phyloP scores from a whole-genome alignment of 2,888 invertebrate genomes.

The Polymixis lichenea region DNA sequence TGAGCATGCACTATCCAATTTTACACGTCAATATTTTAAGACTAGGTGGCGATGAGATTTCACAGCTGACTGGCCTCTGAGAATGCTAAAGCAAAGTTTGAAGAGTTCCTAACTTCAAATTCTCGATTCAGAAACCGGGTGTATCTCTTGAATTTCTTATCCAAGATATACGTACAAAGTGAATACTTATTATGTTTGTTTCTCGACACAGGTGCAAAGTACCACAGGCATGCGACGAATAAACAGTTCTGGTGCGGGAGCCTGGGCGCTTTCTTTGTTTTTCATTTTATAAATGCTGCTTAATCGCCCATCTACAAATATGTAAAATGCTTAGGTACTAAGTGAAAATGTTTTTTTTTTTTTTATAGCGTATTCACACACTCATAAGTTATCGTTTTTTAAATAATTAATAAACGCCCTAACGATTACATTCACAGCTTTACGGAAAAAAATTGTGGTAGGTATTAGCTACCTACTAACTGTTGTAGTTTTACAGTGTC shows the following conservation, averaged over 20 bases:
- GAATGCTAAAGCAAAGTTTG: background rate
- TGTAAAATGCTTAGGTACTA: background rate
- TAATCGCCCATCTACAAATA: background rate
- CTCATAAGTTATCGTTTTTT: background rate
- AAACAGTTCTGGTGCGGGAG: constrained; percentile 46
- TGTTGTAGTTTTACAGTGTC: no score
- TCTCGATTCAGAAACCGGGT: background rate
- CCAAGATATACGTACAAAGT: constrained; percentile 44
- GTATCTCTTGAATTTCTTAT: constrained; percentile 41
- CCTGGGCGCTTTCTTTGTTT: background rate
- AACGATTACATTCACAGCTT: no score
- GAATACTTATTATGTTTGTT: constrained; percentile 60
- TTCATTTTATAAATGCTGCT: background rate
- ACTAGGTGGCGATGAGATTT: no score
- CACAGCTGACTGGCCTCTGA: no score
- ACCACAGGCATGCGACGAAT: constrained; percentile 53
- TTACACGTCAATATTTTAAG: background rate
- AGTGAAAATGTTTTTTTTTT: background rate
- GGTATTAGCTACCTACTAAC: no score
- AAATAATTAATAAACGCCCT: no score
- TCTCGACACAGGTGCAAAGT: constrained; percentile 60
- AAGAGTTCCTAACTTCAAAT: background rate
- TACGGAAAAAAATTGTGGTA: no score
- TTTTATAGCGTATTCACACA: background rate
- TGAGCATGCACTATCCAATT: no score